phyloP scores from a whole-genome alignment of 1,140 invertebrate genomes.

The Eurytemora carolleeae region DNA sequence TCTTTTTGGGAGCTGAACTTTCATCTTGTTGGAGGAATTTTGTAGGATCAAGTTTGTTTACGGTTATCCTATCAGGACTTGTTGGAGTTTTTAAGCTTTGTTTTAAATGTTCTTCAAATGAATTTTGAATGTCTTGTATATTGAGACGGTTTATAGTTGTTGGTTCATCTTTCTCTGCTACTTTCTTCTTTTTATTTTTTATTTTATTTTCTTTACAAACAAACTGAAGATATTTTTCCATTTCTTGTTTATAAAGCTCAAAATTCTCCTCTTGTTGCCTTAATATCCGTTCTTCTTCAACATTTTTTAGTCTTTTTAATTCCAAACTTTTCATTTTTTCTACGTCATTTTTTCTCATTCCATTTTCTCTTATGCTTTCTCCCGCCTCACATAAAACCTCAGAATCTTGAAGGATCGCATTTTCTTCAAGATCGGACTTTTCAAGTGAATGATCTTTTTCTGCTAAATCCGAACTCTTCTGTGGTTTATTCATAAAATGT shows the following conservation, averaged over 20 bases:
- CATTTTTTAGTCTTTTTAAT: background rate
- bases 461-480: no score
- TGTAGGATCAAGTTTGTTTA: background rate
- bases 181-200: background rate
- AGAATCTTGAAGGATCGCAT: no score
- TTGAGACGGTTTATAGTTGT: background rate
- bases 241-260: constrained; percentile 2
- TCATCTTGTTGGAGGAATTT: background rate
- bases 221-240: constrained; percentile 2
- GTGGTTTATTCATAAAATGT: no score
- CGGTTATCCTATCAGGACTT: background rate
- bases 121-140: background rate
- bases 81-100: background rate
- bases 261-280: background rate
- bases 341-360: background rate
- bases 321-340: background rate
- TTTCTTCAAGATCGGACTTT: no score
- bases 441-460: no score
- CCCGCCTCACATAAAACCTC: background rate
- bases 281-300: background rate
- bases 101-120: background rate
- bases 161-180: background rate
- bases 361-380: background rate
- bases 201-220: background rate
- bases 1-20: background rate